Base-by-base conservation (phyloP, 2,888 invertebrate genomes). In the Choristoneura rosaceana region DNA sequence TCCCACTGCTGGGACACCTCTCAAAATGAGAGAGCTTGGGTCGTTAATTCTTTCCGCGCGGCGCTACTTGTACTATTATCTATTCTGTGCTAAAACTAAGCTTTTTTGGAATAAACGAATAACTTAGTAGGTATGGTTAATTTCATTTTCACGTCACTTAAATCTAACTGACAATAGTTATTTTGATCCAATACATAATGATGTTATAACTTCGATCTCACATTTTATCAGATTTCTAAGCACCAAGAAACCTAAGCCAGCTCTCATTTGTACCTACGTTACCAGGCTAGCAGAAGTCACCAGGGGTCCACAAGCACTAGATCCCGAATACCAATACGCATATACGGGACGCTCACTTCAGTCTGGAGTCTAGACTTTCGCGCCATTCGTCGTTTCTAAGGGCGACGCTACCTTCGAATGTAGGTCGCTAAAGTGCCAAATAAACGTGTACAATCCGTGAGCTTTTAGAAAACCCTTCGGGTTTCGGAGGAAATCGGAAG, bases 201-300 rank as follows among this genome's bases (percentile, higher is more conserved):
- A 25, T 25, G 25, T 25, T 25, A 0, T 38, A 38, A 38, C 5
- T 38, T 38, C 38, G 5, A 38, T 38, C 38, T 38, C 38, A 7
- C 7, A 38, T 38, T 38, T 38, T 34, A 59, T n/a, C 14, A 34
- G n/a, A 59, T 43, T 47, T 64, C 12, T 52, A 38, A 65, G 17
- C 17, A 61, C 70, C 60, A 66, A 69, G 73, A 81, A 79, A 86
- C 79, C 88, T 87, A 83, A 82, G 79, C 79, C 71, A 78, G 76
- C 77, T 82, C 79, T 76, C 77, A 82, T 82, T 87, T 84, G 87
- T 92, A 90, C 91, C 92, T 92, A 92, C 87, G 84, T 81, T 90
- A 93, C 92, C 83, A 93, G 91, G 92, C 79, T 77, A 76, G 69
- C 90, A 93, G 84, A 84, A 78, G 69, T 75, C 75, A 71, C 63